Conservation (phyloP, 2,888 invertebrate genomes). For the Xylota sylvarum region DNA sequence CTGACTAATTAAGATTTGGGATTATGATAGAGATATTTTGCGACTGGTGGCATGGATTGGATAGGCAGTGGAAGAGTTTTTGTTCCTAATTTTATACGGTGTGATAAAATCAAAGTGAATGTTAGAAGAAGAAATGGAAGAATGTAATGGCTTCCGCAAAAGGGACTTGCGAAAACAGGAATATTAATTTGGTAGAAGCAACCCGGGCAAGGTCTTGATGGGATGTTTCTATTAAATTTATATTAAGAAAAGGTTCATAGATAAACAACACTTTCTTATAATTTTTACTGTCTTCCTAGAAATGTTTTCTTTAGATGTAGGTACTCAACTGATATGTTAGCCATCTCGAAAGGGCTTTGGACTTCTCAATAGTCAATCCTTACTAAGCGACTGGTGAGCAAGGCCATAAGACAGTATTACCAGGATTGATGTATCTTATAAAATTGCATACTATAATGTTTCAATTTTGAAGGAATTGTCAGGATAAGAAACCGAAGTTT, state of each 20-base stretch:
- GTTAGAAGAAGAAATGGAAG: neutral
- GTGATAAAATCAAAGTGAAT: slow-evolving; percentile 2
- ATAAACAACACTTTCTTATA: neutral
- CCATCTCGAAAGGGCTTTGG: too few species aligned
- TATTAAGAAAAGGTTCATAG: neutral
- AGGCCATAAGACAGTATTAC: too few species aligned
- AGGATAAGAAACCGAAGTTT: too few species aligned
- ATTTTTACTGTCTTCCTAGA: neutral
- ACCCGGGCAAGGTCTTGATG: neutral
- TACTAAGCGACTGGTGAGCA: too few species aligned
- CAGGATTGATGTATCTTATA: too few species aligned
- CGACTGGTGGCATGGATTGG: slow-evolving; percentile 1
- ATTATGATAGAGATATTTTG: slow-evolving; percentile 50
- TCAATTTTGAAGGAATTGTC: too few species aligned
- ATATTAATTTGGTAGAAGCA: slow-evolving; percentile 7
- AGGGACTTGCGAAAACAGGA: slow-evolving; percentile 16
- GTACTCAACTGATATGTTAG: too few species aligned
- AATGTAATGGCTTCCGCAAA: neutral
- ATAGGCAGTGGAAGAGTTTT: neutral
- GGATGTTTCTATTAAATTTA: neutral
- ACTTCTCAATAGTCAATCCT: too few species aligned
- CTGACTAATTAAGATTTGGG: slow-evolving; percentile 63
- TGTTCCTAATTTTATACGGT: slow-evolving; percentile 18
- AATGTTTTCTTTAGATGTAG: too few species aligned
- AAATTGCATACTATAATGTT: too few species aligned